These are phyloP conservation scores for Agrochola circellaris DNA, from an alignment of 2,888 invertebrate genomes.

Conservation along the genomic window DNA sequence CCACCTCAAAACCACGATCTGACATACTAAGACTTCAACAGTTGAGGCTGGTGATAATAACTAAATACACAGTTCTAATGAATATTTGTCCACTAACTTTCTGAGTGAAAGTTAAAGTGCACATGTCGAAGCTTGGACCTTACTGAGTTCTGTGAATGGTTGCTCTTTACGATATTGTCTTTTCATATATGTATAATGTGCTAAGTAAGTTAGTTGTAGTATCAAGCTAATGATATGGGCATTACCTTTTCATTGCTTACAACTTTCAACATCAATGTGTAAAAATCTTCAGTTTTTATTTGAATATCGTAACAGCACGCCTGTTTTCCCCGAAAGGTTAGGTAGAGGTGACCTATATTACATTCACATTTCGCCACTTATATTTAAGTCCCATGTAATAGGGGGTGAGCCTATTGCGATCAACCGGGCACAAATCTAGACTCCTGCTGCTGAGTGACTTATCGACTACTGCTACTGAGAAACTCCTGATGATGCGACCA, in stretches of 20 bases:
- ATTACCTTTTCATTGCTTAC: not conserved
- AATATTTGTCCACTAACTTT: conserved; percentile 62
- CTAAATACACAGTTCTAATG: conserved; percentile 50
- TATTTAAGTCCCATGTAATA: not conserved
- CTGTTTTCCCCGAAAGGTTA: no score
- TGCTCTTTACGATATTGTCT: conserved; percentile 17
- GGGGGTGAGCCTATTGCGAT: not conserved
- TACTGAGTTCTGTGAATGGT: conserved; percentile 26
- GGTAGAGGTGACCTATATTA: not conserved
- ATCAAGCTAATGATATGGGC: not conserved
- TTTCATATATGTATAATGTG: conserved; percentile 2
- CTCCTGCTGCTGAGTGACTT: no score
- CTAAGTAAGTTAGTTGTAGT: conserved; percentile 13
- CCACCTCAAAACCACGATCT: conserved; percentile 25
- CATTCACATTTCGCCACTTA: not conserved
- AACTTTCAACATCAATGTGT: not conserved
- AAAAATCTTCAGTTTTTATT: not conserved
- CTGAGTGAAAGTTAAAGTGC: conserved; percentile 69
- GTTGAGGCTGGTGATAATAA: conserved; percentile 25
- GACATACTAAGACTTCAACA: not conserved
- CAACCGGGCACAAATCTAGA: not conserved
- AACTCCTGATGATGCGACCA: not conserved
- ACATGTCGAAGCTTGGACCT: conserved; percentile 31
- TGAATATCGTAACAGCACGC: not conserved
- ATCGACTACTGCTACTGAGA: not conserved